Percentiles rank a stretch among this genome's conserved stretches.
phyloP scores from a whole-genome alignment of 2,888 invertebrate genomes.

The Eilema sororculum region DNA sequence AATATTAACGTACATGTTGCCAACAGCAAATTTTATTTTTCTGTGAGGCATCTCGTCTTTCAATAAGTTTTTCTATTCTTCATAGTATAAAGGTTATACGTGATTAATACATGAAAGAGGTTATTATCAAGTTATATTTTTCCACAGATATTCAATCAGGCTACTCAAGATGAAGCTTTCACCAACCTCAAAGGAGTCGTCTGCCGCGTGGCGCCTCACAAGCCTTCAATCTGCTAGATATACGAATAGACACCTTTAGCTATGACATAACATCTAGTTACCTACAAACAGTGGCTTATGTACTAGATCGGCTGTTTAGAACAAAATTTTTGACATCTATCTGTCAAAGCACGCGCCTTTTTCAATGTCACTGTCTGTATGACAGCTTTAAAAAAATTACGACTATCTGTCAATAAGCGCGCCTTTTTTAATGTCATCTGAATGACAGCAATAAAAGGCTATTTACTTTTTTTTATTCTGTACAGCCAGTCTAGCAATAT shows the following conservation, averaged over 20 bases:
- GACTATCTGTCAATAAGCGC: too few relatives aligned
- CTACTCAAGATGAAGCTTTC: conserved; percentile 85
- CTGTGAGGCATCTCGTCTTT: too few relatives aligned
- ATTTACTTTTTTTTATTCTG: neutral
- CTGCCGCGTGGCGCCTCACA: conserved; percentile 78
- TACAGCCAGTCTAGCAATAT: neutral
- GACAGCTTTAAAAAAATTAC: too few relatives aligned
- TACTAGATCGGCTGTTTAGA: neutral
- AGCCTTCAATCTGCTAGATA: conserved; percentile 69
- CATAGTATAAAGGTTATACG: too few relatives aligned
- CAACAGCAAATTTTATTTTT: too few relatives aligned
- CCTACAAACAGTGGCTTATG: neutral
- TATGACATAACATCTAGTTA: neutral
- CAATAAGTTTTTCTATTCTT: too few relatives aligned
- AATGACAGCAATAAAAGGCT: too few relatives aligned
- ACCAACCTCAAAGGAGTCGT: conserved; percentile 86
- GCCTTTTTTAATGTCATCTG: too few relatives aligned
- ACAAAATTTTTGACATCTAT: too few relatives aligned
- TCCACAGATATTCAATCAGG: conserved; percentile 86
- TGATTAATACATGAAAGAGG: neutral
- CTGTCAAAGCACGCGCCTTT: too few relatives aligned
- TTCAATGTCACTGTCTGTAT: too few relatives aligned
- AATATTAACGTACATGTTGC: too few relatives aligned
- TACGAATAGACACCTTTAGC: neutral
- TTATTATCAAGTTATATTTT: conserved; percentile 19